Base-by-base conservation (phyloP, 2,113 vertebrate species). In the Pelecanoides urinatrix region DNA sequence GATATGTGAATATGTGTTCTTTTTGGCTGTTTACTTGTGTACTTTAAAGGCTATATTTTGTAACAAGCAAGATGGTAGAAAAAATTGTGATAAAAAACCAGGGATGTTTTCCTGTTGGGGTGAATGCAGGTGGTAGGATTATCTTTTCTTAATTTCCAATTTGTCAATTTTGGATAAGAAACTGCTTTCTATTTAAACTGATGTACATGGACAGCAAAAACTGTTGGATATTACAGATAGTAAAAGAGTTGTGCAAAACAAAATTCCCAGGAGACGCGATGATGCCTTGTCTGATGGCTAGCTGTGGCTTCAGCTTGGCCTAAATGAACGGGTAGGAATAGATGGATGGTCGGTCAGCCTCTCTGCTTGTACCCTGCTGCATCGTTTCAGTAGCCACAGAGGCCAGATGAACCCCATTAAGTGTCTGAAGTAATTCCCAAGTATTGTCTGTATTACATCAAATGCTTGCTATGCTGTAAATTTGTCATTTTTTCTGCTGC, bases 341-440 rank as follows among this genome's bases (percentile, higher is more conserved):
- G 22, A 25, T 2, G 13, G n/a, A 56, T 0, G 1, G 53, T 30
- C 3, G 1, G 21, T 13, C n/a, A 23, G 26, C 44, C 38, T 42
- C 27, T 56, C 66, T 36, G 47, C 34, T 73, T 29, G 4, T 6
- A 2, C 16, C 16, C 29, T 47, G 68, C 58, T 23, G 65, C 11
- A 8, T 72, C 5, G 1, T 26, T 42, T 81, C 53, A 6, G 38
- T 13, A 56, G 18, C 30, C 19, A 17, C 18, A 63, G 38, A 44
- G 59, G 5, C 19, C 45, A 71, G 32, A 15, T 27, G 67, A 78
- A 70, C 16, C 18, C 10, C 1, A 45, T 56, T 23, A 65, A 23
- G 7, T 38, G 73, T 30, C 76, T 47, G 32, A 56, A 16, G 29
- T 61, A 66, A 68, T 36, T 86, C 40, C 40, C 21, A 3, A 42